Percentiles rank a stretch among this genome's conserved stretches.
phyloP scores from a whole-genome alignment of 2,113 vertebrate species.

The Patagioenas fasciata region DNA sequence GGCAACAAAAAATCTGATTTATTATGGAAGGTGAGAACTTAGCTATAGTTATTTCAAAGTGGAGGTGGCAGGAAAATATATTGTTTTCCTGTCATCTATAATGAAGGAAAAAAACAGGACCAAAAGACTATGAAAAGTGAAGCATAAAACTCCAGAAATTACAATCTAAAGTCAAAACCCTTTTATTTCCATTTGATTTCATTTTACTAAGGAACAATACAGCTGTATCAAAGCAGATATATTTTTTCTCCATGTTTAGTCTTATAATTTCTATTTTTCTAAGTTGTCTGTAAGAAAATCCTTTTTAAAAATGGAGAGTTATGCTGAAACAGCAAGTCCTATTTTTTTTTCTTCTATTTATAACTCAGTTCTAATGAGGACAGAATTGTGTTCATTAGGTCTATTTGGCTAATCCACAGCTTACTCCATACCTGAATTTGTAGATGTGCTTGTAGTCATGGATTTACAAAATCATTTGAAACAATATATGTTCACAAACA shows the following conservation, averaged over 20 bases:
- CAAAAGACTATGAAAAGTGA: not conserved
- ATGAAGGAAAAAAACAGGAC: not conserved
- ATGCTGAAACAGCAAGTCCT: not conserved
- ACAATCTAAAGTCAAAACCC: not conserved
- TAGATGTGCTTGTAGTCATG: not conserved
- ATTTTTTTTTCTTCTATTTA: not conserved
- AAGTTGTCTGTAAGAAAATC: not conserved
- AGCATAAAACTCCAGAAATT: not conserved
- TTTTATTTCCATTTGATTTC: not conserved
- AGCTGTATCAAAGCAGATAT: not conserved
- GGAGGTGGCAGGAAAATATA: not conserved
- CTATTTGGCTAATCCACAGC: not conserved
- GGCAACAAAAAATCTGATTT: conserved; percentile 26
- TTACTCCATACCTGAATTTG: not conserved
- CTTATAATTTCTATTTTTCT: not conserved
- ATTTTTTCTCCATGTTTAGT: not conserved
- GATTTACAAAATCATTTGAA: not conserved
- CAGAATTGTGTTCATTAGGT: not conserved
- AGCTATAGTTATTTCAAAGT: not conserved
- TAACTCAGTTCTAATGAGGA: not conserved
- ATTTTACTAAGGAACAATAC: not conserved
- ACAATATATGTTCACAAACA: not conserved
- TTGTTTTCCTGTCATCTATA: not conserved
- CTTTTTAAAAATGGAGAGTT: not conserved
- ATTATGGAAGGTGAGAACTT: not conserved